A percentile compares a stretch with the other conserved stretches of the same genome.
phyloP scores from a whole-genome alignment of 1,140 invertebrate species.

The Neodiprion fabricii region DNA sequence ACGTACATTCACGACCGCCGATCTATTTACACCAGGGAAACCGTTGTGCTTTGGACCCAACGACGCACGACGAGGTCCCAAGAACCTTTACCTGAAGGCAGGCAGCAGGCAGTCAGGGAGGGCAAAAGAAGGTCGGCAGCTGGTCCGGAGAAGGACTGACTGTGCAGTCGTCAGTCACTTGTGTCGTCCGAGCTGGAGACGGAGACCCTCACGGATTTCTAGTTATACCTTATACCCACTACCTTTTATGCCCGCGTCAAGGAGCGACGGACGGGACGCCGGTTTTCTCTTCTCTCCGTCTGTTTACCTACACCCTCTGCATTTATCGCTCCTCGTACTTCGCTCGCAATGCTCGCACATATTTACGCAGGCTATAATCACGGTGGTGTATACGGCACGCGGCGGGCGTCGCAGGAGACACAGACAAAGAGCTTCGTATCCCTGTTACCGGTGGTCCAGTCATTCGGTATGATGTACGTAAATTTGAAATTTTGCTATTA shows the following conservation, averaged over 20 bases:
- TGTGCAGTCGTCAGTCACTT: background rate
- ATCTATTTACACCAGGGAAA: background rate
- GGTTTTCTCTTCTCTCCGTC: too few relatives aligned
- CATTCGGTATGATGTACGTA: too few relatives aligned
- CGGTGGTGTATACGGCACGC: too few relatives aligned
- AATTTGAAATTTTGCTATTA: too few relatives aligned
- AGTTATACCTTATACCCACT: background rate
- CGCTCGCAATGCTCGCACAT: too few relatives aligned
- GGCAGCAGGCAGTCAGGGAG: background rate
- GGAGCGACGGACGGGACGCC: background rate
- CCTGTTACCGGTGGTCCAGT: too few relatives aligned
- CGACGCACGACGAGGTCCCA: background rate
- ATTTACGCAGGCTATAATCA: too few relatives aligned
- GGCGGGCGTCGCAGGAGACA: too few relatives aligned
- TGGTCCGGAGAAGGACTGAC: background rate
- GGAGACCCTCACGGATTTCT: background rate
- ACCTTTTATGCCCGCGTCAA: constrained; percentile 3
- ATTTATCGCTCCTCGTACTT: too few relatives aligned
- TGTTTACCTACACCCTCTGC: too few relatives aligned
- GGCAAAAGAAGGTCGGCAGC: background rate
- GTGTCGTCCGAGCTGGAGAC: background rate
- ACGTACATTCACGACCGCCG: too few relatives aligned
- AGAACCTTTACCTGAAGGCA: background rate
- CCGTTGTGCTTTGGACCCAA: background rate
- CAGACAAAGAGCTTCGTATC: too few relatives aligned